Conservation (phyloP, 2,888 invertebrate species). For the Ceraclea dissimilis region DNA sequence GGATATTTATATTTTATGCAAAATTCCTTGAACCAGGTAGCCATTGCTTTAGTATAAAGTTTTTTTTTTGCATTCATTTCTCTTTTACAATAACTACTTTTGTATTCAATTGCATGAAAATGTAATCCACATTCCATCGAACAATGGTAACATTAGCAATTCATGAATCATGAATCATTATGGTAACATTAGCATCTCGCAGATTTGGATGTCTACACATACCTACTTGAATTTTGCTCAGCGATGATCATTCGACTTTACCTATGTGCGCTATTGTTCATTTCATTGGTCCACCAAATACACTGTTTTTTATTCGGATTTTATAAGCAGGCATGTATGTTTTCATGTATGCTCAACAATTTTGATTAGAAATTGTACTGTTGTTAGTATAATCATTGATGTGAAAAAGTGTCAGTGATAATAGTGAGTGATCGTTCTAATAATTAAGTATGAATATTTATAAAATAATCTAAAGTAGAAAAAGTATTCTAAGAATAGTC, state of each 20-base stretch:
- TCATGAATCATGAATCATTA: not conserved
- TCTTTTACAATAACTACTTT: not conserved
- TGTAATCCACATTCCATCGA: not conserved
- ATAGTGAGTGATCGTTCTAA: not conserved
- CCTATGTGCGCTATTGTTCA: no score
- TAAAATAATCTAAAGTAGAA: not conserved
- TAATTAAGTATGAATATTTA: not conserved
- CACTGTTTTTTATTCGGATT: no score
- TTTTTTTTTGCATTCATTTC: not conserved
- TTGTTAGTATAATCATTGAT: no score
- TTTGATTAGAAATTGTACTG: no score
- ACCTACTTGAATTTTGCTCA: no score
- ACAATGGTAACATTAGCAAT: not conserved
- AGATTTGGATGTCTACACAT: no score
- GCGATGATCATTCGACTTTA: no score
- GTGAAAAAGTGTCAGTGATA: no score
- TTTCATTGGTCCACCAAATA: no score
- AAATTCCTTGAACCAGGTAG: not conserved
- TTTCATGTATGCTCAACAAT: no score
- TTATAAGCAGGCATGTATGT: no score
- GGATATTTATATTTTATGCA: no score
- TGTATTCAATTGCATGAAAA: not conserved
- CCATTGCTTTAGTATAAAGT: not conserved
- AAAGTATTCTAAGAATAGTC: not conserved
- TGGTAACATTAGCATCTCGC: not conserved